Evolutionary conservation across 2,797 vertebrate genomes (phyloP).

Genomic region (Spinus olivaceus): DNA sequence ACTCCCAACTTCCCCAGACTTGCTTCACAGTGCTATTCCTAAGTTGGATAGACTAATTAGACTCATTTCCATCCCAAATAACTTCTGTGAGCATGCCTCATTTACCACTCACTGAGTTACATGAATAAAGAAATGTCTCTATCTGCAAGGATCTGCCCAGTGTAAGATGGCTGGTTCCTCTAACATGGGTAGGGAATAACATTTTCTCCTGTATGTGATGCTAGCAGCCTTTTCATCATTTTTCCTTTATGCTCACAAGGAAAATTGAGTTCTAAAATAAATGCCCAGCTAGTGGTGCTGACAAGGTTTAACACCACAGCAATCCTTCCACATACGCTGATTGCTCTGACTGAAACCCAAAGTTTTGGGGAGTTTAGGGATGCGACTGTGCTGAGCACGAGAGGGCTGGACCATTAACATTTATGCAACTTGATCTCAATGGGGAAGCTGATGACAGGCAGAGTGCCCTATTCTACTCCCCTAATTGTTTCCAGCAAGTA

Average conservation of each 20-base stretch:
- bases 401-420: not conserved
- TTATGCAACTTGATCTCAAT: conserved; percentile 15
- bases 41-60: conserved; percentile 67
- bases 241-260: not conserved
- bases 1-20: not conserved
- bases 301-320: not conserved
- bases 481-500: not conserved
- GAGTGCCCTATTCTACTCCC: not conserved
- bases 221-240: not conserved
- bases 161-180: conserved; percentile 9
- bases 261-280: not conserved
- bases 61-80: conserved; percentile 74
- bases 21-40: conserved; percentile 35
- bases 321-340: accelerated
- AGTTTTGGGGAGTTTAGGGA: not conserved
- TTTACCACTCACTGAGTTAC: conserved; percentile 73
- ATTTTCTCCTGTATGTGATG: not conserved
- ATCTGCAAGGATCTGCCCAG: conserved; percentile 22
- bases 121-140: conserved; percentile 74
- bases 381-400: accelerated
- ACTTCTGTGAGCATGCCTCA: conserved; percentile 69
- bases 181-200: not conserved
- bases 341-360: not conserved
- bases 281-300: not conserved
- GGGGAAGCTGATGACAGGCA: not conserved